Percentiles rank a stretch among this genome's conserved stretches.
These are phyloP conservation scores for Anolis apletophallus DNA, from an alignment of 2,797 vertebrate genomes.

Conservation along the genomic window DNA sequence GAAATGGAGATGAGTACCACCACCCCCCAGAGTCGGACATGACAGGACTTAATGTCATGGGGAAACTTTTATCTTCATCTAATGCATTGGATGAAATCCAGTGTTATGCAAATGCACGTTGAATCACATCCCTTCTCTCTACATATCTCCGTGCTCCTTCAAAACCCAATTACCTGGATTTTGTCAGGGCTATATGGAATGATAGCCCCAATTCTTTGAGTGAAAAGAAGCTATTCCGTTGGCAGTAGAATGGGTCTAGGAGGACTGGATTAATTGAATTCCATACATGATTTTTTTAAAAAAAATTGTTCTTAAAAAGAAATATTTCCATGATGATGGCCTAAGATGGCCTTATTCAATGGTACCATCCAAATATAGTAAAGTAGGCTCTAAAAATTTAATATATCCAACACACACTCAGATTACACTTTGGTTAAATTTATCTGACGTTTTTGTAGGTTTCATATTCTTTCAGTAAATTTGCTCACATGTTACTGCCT, in stretches of 20 bases:
- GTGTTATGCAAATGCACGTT: background rate
- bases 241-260: too few species aligned
- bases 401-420: background rate
- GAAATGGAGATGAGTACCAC: too few species aligned
- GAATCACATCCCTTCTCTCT: background rate
- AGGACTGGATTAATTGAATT: background rate
- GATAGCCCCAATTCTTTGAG: too few species aligned
- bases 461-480: background rate
- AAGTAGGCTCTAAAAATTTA: background rate
- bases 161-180: background rate
- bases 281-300: background rate
- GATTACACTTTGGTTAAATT: background rate
- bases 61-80: too few species aligned
- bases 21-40: too few species aligned
- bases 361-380: background rate
- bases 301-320: too few species aligned
- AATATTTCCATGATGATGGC: background rate
- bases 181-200: background rate
- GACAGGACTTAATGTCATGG: too few species aligned
- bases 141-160: background rate
- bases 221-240: background rate
- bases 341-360: background rate
- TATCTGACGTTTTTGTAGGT: background rate
- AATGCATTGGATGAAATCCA: too few species aligned
- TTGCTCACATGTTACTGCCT: background rate